phyloP scores from a whole-genome alignment of 2,113 vertebrate genomes.

The Willisornis vidua region DNA sequence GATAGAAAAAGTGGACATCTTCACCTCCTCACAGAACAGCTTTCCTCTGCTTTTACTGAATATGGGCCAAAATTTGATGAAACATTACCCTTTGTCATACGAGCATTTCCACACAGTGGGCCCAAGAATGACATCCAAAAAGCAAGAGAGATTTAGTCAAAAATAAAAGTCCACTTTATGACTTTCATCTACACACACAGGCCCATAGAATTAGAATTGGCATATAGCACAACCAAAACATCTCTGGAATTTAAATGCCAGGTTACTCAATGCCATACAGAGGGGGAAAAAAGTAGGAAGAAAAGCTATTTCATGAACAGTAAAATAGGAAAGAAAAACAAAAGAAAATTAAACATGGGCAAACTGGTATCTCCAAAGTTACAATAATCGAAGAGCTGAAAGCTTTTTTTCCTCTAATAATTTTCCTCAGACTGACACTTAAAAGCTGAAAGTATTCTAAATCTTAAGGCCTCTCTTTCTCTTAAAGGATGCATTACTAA shows the following conservation, averaged over 20 bases:
- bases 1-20: not conserved
- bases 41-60: not conserved
- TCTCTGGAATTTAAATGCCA: not conserved
- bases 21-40: not conserved
- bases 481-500: not conserved
- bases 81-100: not conserved
- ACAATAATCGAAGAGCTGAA: not conserved
- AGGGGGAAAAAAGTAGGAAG: not conserved
- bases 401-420: not conserved
- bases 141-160: not conserved
- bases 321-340: not conserved
- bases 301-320: not conserved
- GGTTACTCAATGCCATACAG: not conserved
- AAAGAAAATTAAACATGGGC: not conserved
- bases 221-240: not conserved
- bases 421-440: not conserved
- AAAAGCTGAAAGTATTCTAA: not conserved
- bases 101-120: not conserved
- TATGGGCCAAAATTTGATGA: not conserved
- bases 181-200: not conserved
- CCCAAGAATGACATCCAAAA: not conserved
- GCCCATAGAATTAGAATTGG: not conserved
- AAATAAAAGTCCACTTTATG: not conserved
- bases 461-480: not conserved
- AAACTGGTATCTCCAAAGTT: not conserved